Percentiles rank a stretch among this genome's conserved stretches.
Evolutionary conservation across 2,797 vertebrate genomes (phyloP).

Genomic region (Ctenosaura bakeri): DNA sequence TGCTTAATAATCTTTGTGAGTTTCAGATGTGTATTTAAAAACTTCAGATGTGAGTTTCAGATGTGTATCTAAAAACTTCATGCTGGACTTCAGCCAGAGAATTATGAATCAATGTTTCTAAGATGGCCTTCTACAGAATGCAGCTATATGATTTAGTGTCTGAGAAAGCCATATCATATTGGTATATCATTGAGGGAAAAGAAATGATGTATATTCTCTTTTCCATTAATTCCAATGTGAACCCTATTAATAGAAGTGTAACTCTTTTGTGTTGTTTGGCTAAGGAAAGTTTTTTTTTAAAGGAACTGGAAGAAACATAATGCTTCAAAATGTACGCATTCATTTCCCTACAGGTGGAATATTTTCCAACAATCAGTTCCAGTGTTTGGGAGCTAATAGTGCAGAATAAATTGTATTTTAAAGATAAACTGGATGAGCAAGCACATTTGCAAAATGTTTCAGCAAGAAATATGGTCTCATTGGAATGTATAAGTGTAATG

Average conservation of each 20-base stretch:
- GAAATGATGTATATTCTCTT: conserved; percentile 43
- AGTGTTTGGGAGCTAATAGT: neutral
- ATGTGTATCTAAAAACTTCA: conserved; percentile 39
- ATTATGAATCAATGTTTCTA: conserved; percentile 31
- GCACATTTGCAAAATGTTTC: conserved; percentile 3
- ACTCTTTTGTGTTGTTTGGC: conserved; percentile 22
- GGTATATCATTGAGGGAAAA: conserved; percentile 36
- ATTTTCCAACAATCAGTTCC: conserved; percentile 2
- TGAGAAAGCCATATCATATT: neutral
- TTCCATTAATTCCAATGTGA: conserved; percentile 43
- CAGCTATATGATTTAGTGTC: conserved; percentile 8
- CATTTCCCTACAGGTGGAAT: neutral
- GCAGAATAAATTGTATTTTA: conserved; percentile 25
- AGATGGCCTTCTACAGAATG: conserved; percentile 35
- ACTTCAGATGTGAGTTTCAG: conserved; percentile 21
- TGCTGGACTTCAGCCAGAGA: neutral
- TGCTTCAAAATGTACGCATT: neutral
- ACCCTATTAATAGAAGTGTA: conserved; percentile 19
- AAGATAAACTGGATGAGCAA: conserved; percentile 7
- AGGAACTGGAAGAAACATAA: conserved; percentile 33
- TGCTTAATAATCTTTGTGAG: conserved; percentile 37
- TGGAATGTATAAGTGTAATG: neutral
- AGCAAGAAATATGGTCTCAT: neutral
- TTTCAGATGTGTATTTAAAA: conserved; percentile 44
- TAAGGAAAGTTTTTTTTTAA: conserved; percentile 25